Conservation (phyloP, 2,797 vertebrate species). For the Pygocentrus nattereri region DNA sequence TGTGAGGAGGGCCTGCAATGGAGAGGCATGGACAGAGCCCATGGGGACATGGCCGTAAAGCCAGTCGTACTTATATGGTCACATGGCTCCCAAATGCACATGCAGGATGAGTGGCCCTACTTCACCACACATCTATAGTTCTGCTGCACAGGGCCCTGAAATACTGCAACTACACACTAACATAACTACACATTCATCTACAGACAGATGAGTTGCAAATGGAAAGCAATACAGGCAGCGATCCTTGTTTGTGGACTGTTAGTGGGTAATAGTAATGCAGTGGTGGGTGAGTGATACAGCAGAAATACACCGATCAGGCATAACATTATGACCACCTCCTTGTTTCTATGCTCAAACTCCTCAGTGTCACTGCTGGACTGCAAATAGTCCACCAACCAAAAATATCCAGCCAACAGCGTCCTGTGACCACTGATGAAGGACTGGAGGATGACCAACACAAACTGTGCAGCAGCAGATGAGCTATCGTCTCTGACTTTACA, state of each 20-base stretch:
- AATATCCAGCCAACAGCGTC: no score
- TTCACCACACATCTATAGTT: conserved; percentile 5
- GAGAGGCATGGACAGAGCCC: conserved; percentile 39
- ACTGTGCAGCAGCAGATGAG: no score
- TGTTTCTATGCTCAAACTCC: no score
- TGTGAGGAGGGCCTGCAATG: background rate
- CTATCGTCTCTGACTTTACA: no score
- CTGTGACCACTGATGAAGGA: no score
- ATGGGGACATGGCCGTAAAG: conserved; percentile 31
- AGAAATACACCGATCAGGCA: no score
- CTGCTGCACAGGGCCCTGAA: conserved; percentile 11
- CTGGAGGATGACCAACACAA: no score
- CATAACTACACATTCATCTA: background rate
- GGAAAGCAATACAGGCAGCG: background rate
- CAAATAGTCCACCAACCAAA: no score
- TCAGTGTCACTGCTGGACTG: no score
- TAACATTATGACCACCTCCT: no score
- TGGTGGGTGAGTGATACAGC: no score
- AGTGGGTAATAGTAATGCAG: no score
- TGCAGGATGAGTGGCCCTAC: conserved; percentile 22
- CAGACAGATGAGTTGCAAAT: background rate
- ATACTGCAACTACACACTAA: background rate
- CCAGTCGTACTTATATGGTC: conserved; percentile 48
- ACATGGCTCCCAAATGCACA: background rate
- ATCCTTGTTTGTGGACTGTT: background rate